These are phyloP conservation scores for Brachyalestes nurse DNA, from an alignment of 2,797 vertebrate species.

Conservation along the genomic window DNA sequence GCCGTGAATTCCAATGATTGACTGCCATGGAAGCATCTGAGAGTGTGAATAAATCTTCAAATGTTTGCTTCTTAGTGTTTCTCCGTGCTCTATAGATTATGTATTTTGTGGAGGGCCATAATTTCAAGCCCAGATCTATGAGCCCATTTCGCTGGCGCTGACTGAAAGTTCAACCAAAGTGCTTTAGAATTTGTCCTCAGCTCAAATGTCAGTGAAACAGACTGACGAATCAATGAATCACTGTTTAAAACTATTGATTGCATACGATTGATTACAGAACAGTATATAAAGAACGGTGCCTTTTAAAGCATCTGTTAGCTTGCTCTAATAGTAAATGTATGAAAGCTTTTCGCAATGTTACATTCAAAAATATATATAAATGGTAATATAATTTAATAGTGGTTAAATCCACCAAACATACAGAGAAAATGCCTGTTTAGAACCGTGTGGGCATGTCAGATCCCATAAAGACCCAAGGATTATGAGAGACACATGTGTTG, in stretches of 20 bases:
- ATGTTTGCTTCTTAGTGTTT: constrained; percentile 8
- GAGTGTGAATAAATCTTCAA: constrained; percentile 3
- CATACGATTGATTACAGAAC: not conserved
- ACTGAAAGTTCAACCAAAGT: constrained; percentile 13
- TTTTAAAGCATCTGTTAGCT: too few species aligned
- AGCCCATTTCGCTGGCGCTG: not conserved
- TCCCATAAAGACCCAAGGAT: too few species aligned
- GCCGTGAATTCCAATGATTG: constrained; percentile 22
- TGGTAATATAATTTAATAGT: too few species aligned
- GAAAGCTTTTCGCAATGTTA: too few species aligned
- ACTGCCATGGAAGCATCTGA: not conserved
- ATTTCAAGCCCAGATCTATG: not conserved
- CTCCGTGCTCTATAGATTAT: not conserved
- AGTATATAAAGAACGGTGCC: not conserved
- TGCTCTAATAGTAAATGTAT: too few species aligned
- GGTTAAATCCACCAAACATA: too few species aligned
- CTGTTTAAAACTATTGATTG: not conserved
- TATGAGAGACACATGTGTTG: too few species aligned
- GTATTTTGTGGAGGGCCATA: not conserved
- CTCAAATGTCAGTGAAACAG: not conserved
- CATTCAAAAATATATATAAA: too few species aligned
- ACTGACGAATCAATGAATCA: not conserved
- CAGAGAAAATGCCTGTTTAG: too few species aligned
- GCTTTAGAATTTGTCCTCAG: not conserved
- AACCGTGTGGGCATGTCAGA: too few species aligned